Percentiles rank a stretch among this genome's conserved stretches.
Conservation (phyloP, 2,797 vertebrate species). For the Phoxinus dragarum region DNA sequence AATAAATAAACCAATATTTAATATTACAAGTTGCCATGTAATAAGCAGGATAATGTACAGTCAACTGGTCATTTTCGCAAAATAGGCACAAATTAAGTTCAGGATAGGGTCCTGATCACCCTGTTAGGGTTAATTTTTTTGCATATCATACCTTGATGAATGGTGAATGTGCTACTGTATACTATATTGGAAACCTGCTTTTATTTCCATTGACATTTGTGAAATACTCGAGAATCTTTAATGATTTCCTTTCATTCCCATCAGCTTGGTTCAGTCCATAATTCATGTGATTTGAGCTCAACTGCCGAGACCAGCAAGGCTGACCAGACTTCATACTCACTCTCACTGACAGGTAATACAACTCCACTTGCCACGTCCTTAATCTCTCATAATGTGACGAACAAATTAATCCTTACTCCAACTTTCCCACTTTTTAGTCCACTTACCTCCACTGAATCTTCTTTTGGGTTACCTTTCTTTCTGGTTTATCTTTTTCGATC, state of each 20-base stretch:
- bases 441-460: conserved; percentile 23
- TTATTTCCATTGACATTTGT: background rate
- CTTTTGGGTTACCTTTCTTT: conserved; percentile 36
- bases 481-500: conserved; percentile 30
- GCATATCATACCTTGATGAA: background rate
- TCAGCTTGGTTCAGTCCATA: conserved; percentile 32
- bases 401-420: conserved; percentile 27
- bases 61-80: background rate
- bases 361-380: background rate
- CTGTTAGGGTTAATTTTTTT: background rate
- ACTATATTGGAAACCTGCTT: background rate
- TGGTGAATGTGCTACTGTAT: background rate
- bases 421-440: conserved; percentile 28
- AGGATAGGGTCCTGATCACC: background rate
- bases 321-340: conserved; percentile 67
- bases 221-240: background rate
- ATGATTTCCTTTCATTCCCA: conserved; percentile 10
- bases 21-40: background rate
- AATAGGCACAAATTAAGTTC: background rate
- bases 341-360: conserved; percentile 74
- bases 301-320: conserved; percentile 38
- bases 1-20: background rate
- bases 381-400: conserved; percentile 14
- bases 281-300: conserved; percentile 44
- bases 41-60: background rate